Conservation (phyloP, 2,797 vertebrate genomes). For the Hippoglossus hippoglossus region DNA sequence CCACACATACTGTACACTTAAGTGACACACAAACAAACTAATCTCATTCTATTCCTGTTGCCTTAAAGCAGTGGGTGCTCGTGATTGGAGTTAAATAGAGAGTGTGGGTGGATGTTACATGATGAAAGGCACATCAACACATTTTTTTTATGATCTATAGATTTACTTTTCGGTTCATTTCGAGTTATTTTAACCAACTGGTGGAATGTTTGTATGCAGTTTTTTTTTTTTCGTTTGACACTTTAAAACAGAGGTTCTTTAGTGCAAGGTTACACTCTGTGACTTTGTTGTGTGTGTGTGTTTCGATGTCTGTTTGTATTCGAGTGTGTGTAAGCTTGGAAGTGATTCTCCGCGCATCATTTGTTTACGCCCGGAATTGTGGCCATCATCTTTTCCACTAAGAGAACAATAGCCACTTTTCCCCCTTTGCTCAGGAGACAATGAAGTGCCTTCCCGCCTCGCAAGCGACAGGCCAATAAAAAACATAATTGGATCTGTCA, state of each 20-base stretch:
- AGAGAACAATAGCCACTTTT: constrained; percentile 78
- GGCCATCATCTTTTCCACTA: constrained; percentile 81
- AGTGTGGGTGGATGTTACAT: constrained; percentile 17
- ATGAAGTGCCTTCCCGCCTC: constrained; percentile 82
- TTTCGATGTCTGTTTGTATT: neutral
- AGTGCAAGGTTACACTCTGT: constrained; percentile 45
- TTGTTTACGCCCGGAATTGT: constrained; percentile 77
- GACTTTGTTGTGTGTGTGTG: constrained; percentile 17
- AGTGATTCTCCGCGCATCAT: constrained; percentile 71
- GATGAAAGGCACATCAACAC: constrained; percentile 24
- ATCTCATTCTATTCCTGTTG: constrained; percentile 35
- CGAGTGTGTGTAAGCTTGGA: constrained; percentile 36
- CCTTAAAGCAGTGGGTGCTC: neutral
- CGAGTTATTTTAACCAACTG: constrained; percentile 1
- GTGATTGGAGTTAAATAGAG: constrained; percentile 35
- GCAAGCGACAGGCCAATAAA: constrained; percentile 84
- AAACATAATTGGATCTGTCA: constrained; percentile 87
- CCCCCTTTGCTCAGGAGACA: constrained; percentile 78
- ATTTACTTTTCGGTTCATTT: constrained; percentile 24
- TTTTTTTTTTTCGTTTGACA: neutral
- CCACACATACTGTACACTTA: constrained; percentile 60
- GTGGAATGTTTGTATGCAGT: constrained; percentile 21
- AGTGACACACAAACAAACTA: constrained; percentile 32
- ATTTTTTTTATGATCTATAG: constrained; percentile 13
- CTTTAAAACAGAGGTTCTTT: constrained; percentile 1